phyloP scores from a whole-genome alignment of 2,797 vertebrate genomes.

The Enteromius thamalakanensis region DNA sequence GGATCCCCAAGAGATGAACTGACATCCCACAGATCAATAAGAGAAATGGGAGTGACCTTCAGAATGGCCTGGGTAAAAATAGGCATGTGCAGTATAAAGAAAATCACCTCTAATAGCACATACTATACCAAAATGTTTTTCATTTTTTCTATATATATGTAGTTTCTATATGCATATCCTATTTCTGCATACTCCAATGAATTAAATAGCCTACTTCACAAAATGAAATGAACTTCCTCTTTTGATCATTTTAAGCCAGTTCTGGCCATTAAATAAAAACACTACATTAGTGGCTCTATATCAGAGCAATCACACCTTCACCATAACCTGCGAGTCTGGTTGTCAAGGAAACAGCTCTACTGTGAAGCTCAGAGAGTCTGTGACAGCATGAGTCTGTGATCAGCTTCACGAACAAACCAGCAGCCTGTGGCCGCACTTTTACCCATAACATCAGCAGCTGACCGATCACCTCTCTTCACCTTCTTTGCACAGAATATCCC shows the following conservation, averaged over 20 bases:
- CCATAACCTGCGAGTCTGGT: slow-evolving; percentile 28
- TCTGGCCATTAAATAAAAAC: neutral
- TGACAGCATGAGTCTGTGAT: slow-evolving; percentile 30
- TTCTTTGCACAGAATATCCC: neutral
- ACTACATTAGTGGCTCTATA: neutral
- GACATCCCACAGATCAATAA: slow-evolving; percentile 6
- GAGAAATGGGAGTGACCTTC: neutral
- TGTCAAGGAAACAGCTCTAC: slow-evolving; percentile 46
- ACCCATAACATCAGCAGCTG: neutral
- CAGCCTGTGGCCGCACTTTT: neutral
- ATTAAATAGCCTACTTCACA: no score
- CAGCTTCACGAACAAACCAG: neutral
- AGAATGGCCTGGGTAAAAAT: neutral
- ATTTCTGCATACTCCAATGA: neutral
- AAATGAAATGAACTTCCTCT: neutral
- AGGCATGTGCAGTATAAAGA: neutral
- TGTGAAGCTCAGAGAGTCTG: slow-evolving; percentile 17
- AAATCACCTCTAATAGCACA: neutral
- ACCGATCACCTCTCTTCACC: neutral
- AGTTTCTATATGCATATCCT: no score
- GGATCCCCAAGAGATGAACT: neutral
- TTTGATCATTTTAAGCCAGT: neutral
- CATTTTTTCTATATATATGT: no score
- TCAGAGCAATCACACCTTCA: slow-evolving; percentile 10
- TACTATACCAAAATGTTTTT: neutral